Evolutionary conservation across 1,140 invertebrate genomes (phyloP), one percentile per base, ranked within the genome.

Genomic region (Drosophila watanabei): DNA sequence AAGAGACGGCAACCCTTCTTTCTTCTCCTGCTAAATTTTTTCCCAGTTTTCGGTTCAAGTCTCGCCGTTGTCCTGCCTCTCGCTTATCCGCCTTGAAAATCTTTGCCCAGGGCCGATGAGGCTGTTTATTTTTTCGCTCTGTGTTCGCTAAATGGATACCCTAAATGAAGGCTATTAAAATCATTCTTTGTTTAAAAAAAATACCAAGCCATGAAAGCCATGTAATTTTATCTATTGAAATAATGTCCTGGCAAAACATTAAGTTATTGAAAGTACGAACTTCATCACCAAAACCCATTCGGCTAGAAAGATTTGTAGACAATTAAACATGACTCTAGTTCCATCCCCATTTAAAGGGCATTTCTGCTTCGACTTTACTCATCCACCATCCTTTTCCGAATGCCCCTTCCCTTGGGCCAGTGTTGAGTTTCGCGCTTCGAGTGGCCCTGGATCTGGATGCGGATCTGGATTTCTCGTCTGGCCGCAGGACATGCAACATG

Each of bases 391-490:
- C 48, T 43, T 52, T 54, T 18, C 28, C 49, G 24, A 16, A 11
- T 11, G 13, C 61, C 37, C 57, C 45, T 48, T 39, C 56, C 39
- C 60, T 56, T 63, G 39, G 69, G 46, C 52, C 84, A 81, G 86
- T 89, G 86, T 89, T 90, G 86, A 77, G 86, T 89, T 89, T 89
- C 86, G 86, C 86, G 86, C 86, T 90, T 90, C 69, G 70, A 89
- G 78, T 88, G 86, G 73, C 78, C 81, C 86, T 64, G 80, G 75
- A 84, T 56, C 54, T 57, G 54, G 54, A 56, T 5, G 52, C 33
- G 52, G 52, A 56, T 64, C 8, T 30, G 48, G 65, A 56, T 72
- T 61, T 28, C 49, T 57, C 56, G 49, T 62, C 52, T 71, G 81
- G 54, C 72, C 49, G 81, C 79, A 85, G 85, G 84, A 88, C 80